These are phyloP conservation scores for Microtus pennsylvanicus DNA, from an alignment of 2,113 vertebrate species.

Conservation along the genomic window DNA sequence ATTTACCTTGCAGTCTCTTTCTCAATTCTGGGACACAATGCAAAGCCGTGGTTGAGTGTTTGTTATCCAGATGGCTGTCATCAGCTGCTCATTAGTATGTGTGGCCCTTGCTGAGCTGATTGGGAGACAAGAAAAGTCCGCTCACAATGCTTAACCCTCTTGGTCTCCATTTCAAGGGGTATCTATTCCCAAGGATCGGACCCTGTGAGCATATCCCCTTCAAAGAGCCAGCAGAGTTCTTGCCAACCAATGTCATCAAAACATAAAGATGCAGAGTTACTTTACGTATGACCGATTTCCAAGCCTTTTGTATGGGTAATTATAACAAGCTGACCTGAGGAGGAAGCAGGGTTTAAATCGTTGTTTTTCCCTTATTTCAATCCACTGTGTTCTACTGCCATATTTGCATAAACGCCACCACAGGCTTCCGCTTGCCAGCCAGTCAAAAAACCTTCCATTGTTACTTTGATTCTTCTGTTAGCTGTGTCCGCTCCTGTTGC, in stretches of 20 bases:
- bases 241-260: not conserved
- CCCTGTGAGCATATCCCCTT: not conserved
- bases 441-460: not conserved
- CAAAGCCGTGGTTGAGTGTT: not conserved
- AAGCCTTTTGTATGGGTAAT: not conserved
- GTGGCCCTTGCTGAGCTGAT: not conserved
- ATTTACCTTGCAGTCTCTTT: not conserved
- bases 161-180: not conserved
- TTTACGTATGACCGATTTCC: not conserved
- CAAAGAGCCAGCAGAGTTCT: not conserved
- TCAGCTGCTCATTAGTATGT: conserved; percentile 55
- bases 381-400: not conserved
- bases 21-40: not conserved
- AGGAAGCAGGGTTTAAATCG: not conserved
- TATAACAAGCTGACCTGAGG: not conserved
- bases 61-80: conserved; percentile 43
- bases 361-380: not conserved
- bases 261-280: not conserved
- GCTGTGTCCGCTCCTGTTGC: not conserved
- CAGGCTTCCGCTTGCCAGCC: not conserved
- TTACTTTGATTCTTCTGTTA: not conserved
- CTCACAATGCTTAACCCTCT: conserved; percentile 9
- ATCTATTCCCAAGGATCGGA: not conserved
- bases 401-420: not conserved
- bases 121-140: not conserved